Evolutionary conservation across 2,888 invertebrate genomes (phyloP), one percentile per base, ranked within the genome.

Genomic region (Parelbella ahira): DNA sequence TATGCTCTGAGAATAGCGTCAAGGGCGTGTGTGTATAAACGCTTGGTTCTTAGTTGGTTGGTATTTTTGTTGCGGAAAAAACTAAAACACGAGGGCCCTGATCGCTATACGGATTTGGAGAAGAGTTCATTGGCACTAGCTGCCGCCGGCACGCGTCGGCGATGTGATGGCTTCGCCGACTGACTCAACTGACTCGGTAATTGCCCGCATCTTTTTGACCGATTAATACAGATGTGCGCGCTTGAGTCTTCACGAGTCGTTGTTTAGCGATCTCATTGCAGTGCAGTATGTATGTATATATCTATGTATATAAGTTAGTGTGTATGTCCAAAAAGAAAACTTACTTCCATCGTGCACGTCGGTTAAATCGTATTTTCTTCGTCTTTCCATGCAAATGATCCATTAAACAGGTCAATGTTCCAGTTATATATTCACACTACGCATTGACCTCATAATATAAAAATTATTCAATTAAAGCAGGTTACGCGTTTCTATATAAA

Each of bases 61-160:
- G 44, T 39, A 39, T 49, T 63, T 63, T 63, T 56, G 58, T 66
- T 68, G 63, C 64, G 68, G 68, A 63, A 59, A 3, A 71, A 60
- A 60, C 56, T 62, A 60, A 65, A 64, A 58, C 59, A 58, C 57
- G 56, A 61, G 61, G 62, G 63, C 62, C 65, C 60, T 68, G 68
- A 58, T 57, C 63, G 54, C 49, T 50, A 47, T 58, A 63, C 62
- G 61, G 61, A 73, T 66, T 65, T 68, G 69, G 71, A 62, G 60
- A 54, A 74, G n/a, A 80, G 82, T 82, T 83, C 82, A 81, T 78
- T 82, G 80, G 82, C 82, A 76, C 75, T 64, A 58, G 66, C 69
- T 68, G 56, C 55, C 63, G n/a, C n/a, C n/a, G n/a, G n/a, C n/a
- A n/a, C n/a, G n/a, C n/a, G n/a, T n/a, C n/a, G n/a, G 51, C 52